Evolutionary conservation across 2,888 invertebrate species (phyloP), one percentile per base, ranked within the genome.

Genomic region (Lysandra bellargus): DNA sequence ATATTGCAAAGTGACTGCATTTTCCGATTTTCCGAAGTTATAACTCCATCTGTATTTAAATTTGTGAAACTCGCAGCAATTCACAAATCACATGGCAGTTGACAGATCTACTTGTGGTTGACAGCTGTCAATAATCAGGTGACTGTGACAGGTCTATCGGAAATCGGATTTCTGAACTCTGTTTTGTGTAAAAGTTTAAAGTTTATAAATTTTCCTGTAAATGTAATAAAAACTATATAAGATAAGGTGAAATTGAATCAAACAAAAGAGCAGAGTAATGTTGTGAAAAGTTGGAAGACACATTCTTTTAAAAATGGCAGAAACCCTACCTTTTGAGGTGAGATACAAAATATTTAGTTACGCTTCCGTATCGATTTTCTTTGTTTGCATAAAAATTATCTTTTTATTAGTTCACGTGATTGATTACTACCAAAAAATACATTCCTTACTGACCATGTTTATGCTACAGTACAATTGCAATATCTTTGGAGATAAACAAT

Each of bases 241-340:
- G 5, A 9, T 33, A 37, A 64, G 12, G n/a, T 33, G 40, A 72
- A 75, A 79, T 14, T 72, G 5, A 49, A 60, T 17, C 37, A 77
- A 74, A 69, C 23, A 40, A 30, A 17, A 75, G 53, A 76, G 64
- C 60, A 60, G 33, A 78, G 80, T 49, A 72, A 30, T 74, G 76
- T 75, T 49, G 75, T 75, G 14, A 44, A 49, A 2, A 74, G 64
- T 40, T 64, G 78, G 12, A 78, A 75, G 49, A 72, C 33, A n/a
- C n/a, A 17, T 60, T 75, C 30, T 12, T 17, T 61, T 2, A 1
- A 80, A 23, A 76, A 82, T 82, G 82, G 81, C 81, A 83, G 75
- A 80, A 91, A 92, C 91, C 80, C 87, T 94, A 53, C 94, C 94
- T 1, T 91, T 87, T 82, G 94, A 94, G 89, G 94, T 93, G 87